phyloP scores from a whole-genome alignment of 2,113 vertebrate genomes.

The Myrmophylax atrothorax region DNA sequence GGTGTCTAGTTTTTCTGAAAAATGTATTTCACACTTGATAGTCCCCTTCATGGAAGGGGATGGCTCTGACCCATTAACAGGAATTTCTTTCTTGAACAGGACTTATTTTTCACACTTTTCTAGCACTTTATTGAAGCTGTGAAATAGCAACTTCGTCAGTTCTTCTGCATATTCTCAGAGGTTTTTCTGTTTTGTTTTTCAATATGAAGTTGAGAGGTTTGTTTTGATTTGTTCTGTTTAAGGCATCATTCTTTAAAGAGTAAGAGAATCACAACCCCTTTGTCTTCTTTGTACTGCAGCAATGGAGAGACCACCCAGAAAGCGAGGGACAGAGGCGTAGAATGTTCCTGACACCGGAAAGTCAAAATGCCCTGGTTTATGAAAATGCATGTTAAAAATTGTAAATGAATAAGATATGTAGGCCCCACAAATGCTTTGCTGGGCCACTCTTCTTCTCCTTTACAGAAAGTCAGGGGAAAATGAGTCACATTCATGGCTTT shows the following conservation, averaged over 20 bases:
- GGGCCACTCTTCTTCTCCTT: background rate
- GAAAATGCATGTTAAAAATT: background rate
- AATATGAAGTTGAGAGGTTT: background rate
- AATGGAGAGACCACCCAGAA: background rate
- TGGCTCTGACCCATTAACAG: background rate
- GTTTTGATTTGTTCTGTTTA: background rate
- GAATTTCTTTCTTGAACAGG: background rate
- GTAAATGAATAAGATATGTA: background rate
- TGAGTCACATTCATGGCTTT: background rate
- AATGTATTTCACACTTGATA: background rate
- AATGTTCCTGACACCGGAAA: background rate
- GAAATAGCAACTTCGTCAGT: conserved; percentile 6
- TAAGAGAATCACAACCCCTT: background rate
- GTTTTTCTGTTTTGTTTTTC: background rate
- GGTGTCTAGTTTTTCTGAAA: conserved; percentile 15
- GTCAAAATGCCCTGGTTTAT: background rate
- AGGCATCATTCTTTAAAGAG: background rate
- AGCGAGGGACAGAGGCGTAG: background rate
- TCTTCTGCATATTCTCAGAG: background rate
- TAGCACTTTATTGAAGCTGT: background rate
- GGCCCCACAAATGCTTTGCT: background rate
- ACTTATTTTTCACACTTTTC: background rate
- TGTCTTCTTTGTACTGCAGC: background rate
- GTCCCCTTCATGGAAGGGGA: background rate
- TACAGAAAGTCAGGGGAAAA: background rate